Conservation (phyloP, 2,797 vertebrate genomes). For the Enoplosus armatus region DNA sequence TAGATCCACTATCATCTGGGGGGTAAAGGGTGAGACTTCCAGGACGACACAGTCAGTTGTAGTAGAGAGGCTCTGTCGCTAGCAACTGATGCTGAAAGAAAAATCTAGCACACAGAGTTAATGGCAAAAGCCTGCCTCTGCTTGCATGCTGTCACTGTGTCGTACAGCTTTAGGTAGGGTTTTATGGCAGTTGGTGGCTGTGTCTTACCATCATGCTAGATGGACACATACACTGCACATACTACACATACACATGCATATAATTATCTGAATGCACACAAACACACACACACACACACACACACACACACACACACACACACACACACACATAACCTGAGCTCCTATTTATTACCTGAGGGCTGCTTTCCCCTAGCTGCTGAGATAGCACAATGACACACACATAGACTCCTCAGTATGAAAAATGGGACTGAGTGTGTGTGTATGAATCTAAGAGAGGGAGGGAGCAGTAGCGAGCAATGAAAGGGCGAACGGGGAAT, state of each 20-base stretch:
- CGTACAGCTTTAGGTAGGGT: neutral
- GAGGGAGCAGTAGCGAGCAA: neutral
- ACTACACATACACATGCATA: conserved; percentile 1
- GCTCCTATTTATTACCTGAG: conserved; percentile 56
- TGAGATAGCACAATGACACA: conserved; percentile 63
- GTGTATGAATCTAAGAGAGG: conserved; percentile 12
- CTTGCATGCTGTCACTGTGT: neutral
- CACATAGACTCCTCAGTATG: conserved; percentile 31
- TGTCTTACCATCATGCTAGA: conserved; percentile 1
- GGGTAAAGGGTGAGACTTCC: conserved; percentile 10
- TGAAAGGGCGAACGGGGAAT: conserved; percentile 2
- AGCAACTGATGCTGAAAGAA: neutral
- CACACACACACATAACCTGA: conserved; percentile 46
- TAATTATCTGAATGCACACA: conserved; percentile 19
- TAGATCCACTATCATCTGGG: conserved; percentile 11
- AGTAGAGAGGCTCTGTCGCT: neutral
- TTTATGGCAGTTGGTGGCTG: neutral
- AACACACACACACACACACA: conserved; percentile 5
- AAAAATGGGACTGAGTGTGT: conserved; percentile 50
- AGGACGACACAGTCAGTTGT: conserved; percentile 11
- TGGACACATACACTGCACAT: conserved; percentile 20
- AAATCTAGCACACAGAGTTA: neutral
- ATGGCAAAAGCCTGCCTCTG: neutral
- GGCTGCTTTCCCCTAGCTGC: conserved; percentile 46
- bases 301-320: conserved; percentile 17